phyloP scores from a whole-genome alignment of 2,797 vertebrate species.

The Myiothlypis coronata region DNA sequence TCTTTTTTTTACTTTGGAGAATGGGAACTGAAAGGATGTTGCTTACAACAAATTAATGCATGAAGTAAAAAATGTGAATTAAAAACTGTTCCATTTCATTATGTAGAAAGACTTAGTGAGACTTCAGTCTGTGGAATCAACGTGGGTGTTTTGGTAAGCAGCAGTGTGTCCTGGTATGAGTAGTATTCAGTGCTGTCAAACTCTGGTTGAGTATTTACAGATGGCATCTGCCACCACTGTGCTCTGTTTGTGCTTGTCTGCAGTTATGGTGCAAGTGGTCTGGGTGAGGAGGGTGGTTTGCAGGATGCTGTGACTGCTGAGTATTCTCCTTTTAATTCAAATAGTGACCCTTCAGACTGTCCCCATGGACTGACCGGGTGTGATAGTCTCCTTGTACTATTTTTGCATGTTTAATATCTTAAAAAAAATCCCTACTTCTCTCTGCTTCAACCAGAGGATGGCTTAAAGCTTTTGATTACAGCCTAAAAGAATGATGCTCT shows the following conservation, averaged over 20 bases:
- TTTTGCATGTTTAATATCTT: not conserved
- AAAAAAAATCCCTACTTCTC: not conserved
- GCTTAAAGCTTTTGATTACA: not conserved
- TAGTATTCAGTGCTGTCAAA: not conserved
- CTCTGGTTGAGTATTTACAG: not conserved
- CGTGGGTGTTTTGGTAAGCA: not conserved
- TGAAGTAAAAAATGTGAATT: not conserved
- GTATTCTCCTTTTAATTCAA: not conserved
- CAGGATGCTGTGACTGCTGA: not conserved
- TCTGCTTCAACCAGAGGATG: not conserved
- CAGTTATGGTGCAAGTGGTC: not conserved
- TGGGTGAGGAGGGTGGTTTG: not conserved
- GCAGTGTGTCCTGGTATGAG: not conserved
- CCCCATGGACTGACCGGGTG: not conserved
- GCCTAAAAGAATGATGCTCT: not conserved
- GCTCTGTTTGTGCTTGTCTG: not conserved
- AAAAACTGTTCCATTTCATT: not conserved
- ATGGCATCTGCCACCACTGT: not conserved
- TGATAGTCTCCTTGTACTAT: not conserved
- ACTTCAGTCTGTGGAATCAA: not conserved
- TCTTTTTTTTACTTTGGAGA: not conserved
- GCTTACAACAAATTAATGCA: not conserved
- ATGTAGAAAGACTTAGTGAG: not conserved
- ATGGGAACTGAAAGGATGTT: not conserved
- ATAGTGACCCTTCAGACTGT: not conserved